A percentile compares a stretch with the other conserved stretches of the same genome.
These are phyloP conservation scores for Basileuterus tristriatus DNA, from an alignment of 2,797 vertebrate species.

Conservation along the genomic window DNA sequence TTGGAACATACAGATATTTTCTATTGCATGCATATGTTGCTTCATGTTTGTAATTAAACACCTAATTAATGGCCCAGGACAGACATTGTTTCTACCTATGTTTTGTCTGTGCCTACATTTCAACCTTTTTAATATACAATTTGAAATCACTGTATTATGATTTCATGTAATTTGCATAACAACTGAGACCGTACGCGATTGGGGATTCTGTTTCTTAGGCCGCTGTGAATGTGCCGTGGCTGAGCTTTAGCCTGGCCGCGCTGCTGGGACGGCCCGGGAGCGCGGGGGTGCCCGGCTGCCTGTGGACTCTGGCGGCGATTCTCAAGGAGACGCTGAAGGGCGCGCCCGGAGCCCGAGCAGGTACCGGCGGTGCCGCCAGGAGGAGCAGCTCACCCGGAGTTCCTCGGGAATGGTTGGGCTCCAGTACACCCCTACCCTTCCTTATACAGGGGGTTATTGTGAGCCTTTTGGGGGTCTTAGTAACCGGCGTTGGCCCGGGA, in stretches of 20 bases:
- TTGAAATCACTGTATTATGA: neutral
- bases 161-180: neutral
- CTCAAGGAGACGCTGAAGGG: slow-evolving; percentile 79
- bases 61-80: neutral
- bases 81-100: neutral
- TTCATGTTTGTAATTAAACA: neutral
- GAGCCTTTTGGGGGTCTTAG: too few relatives aligned
- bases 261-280: slow-evolving; percentile 64
- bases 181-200: neutral
- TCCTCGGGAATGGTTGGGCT: neutral
- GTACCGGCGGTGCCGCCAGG: slow-evolving; percentile 56
- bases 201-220: slow-evolving; percentile 48
- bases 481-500: too few relatives aligned
- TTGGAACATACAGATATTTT: neutral
- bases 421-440: accelerated
- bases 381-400: neutral
- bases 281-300: slow-evolving; percentile 64
- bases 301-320: slow-evolving; percentile 79
- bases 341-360: slow-evolving; percentile 44
- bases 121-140: neutral
- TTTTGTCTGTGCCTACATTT: neutral
- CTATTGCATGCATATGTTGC: neutral
- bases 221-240: slow-evolving; percentile 76
- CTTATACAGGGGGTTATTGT: neutral
- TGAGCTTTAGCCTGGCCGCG: slow-evolving; percentile 71